Evolutionary conservation across 2,888 invertebrate genomes (phyloP).

Genomic region (Pseudococcus jackbeardsleyi): DNA sequence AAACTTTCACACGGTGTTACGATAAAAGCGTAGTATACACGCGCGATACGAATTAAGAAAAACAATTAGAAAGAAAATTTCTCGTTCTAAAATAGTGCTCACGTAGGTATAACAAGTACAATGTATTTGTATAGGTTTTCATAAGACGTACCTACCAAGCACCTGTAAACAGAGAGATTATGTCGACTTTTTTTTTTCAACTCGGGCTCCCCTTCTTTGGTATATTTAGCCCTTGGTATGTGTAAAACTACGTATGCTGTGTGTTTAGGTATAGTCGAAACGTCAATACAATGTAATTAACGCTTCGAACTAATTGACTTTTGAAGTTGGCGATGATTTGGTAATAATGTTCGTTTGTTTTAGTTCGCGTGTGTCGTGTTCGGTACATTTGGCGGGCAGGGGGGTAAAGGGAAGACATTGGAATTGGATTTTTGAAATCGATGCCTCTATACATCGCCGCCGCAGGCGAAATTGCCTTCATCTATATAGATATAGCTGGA

Average conservation of each 20-base stretch:
- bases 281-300: conserved; percentile 37
- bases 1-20: conserved; percentile 29
- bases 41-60: conserved; percentile 38
- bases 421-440: conserved; percentile 13
- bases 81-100: neutral
- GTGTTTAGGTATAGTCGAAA: neutral
- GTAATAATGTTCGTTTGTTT: conserved; percentile 27
- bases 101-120: neutral
- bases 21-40: conserved; percentile 18
- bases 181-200: neutral
- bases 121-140: neutral
- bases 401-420: neutral
- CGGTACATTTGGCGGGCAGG: neutral
- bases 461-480: conserved; percentile 6
- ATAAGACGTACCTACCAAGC: too few species aligned
- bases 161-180: too few species aligned
- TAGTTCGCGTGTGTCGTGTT: neutral
- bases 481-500: neutral
- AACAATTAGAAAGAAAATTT: conserved; percentile 42
- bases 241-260: neutral
- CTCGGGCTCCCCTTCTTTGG: neutral
- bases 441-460: neutral
- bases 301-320: conserved; percentile 41
- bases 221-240: neutral
- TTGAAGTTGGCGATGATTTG: conserved; percentile 27